Evolutionary conservation across 2,797 vertebrate species (phyloP).

Genomic region (Myotis findleyi): DNA sequence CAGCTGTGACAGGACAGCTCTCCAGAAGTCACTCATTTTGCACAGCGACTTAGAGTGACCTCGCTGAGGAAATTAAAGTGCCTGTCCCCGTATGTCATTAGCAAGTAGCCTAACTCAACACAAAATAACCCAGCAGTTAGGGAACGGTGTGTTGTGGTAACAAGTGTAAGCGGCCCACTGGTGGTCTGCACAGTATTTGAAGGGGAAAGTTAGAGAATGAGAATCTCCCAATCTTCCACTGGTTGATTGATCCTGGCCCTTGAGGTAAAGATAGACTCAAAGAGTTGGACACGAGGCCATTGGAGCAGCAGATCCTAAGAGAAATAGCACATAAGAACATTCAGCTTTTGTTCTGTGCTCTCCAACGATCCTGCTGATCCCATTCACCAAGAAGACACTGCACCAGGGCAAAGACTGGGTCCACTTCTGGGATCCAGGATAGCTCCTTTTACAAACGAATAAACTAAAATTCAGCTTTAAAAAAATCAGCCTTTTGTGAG

Average conservation of each 20-base stretch:
- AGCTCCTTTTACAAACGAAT: background rate
- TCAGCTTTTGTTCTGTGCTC: background rate
- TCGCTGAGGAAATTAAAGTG: slow-evolving; percentile 8
- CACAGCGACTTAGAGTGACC: slow-evolving; percentile 41
- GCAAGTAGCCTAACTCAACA: background rate
- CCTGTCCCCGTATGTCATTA: slow-evolving; percentile 9
- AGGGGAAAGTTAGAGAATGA: background rate
- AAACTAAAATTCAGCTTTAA: background rate
- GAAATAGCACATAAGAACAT: background rate
- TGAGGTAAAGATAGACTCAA: background rate
- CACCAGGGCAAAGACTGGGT: background rate
- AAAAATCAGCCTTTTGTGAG: background rate
- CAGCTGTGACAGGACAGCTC: slow-evolving; percentile 63
- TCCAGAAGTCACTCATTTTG: slow-evolving; percentile 68
- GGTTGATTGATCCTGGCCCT: background rate
- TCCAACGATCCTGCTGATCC: background rate
- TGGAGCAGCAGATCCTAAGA: background rate
- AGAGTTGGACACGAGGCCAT: background rate
- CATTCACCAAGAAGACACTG: background rate
- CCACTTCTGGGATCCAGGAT: background rate
- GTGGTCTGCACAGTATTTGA: background rate
- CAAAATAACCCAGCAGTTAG: background rate
- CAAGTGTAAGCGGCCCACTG: background rate
- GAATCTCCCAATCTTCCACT: background rate
- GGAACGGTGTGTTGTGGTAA: slow-evolving; percentile 49